A percentile compares a stretch with the other conserved stretches of the same genome.
Evolutionary conservation across 2,888 invertebrate species (phyloP).

Genomic region (Monoplex corrugatus): DNA sequence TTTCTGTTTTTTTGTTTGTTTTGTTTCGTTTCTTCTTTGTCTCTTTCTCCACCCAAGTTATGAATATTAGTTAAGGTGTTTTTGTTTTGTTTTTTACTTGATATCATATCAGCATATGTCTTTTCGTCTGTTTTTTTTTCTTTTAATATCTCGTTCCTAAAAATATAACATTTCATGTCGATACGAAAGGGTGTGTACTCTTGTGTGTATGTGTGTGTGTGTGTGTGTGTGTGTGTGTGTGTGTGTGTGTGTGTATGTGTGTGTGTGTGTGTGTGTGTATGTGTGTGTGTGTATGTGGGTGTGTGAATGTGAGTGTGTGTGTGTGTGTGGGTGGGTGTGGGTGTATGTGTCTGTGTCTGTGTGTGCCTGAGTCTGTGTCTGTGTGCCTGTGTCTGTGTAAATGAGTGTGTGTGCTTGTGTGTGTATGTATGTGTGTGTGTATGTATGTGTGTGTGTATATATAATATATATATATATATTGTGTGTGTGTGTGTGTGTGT

Average conservation of each 20-base stretch:
- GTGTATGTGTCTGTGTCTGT: background rate
- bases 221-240: background rate
- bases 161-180: too few relatives aligned
- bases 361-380: background rate
- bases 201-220: background rate
- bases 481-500: constrained; percentile 24
- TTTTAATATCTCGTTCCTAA: too few relatives aligned
- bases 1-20: too few relatives aligned
- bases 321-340: constrained; percentile 22
- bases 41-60: too few relatives aligned
- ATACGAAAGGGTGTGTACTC: too few relatives aligned
- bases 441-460: background rate
- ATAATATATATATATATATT: too few relatives aligned
- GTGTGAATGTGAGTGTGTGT: constrained; percentile 17
- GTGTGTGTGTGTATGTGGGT: background rate
- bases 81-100: too few relatives aligned
- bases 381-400: constrained; percentile 3
- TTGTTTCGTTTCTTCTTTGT: too few relatives aligned
- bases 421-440: constrained; percentile 22
- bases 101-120: too few relatives aligned
- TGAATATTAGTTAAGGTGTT: too few relatives aligned
- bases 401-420: constrained; percentile 10
- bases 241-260: background rate
- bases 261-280: background rate
- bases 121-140: too few relatives aligned